Base-by-base conservation (phyloP, 2,888 invertebrate species). In the Drosophila kambysellisi region DNA sequence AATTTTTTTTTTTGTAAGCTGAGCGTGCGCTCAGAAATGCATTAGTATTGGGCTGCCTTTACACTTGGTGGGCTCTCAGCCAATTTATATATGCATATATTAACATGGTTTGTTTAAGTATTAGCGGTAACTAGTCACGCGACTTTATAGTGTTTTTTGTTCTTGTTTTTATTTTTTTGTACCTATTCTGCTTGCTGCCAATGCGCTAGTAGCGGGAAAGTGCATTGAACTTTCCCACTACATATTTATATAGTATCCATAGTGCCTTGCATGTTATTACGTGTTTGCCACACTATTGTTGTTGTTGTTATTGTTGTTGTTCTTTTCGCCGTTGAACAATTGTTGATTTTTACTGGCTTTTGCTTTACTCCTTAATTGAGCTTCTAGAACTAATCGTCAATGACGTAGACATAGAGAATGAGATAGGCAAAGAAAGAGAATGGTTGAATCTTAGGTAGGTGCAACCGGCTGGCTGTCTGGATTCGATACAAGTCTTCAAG, bases 281-380 rank as follows among this genome's bases (percentile, higher is more conserved):
- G 63, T 41, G 63, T 58, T 53, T 63, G 70, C 67, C 48, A 61
- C 46, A 66, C 51, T 53, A 53, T 59, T 54, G 53, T 15, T 53
- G 9, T 25, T 35, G 35, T 39, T 54, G 9, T 25, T 35, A 25
- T 39, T 54, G 25, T 37, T 37, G 25, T 54, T 37, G 17, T 56
- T 56, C 54, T 29, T 65, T 76, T 65, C 46, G 63, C 60, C 67
- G 74, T 74, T 71, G 69, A 81, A 70, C 69, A 69, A 65, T 70
- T 70, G 80, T 82, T 74, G 76, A 87, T 84, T 82, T 86, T 86
- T 77, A 88, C 86, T 82, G 82, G 68, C 73, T 76, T 73, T 43
- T 69, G 70, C 70, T 66, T 72, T 74, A 63, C 57, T 66, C 64
- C 81, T 78, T 81, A 81, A 81, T 81, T 76, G 76, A 76, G 73